Percentiles rank a stretch among this genome's conserved stretches.
Conservation (phyloP, 2,113 vertebrate species). For the Labrus mixtus region DNA sequence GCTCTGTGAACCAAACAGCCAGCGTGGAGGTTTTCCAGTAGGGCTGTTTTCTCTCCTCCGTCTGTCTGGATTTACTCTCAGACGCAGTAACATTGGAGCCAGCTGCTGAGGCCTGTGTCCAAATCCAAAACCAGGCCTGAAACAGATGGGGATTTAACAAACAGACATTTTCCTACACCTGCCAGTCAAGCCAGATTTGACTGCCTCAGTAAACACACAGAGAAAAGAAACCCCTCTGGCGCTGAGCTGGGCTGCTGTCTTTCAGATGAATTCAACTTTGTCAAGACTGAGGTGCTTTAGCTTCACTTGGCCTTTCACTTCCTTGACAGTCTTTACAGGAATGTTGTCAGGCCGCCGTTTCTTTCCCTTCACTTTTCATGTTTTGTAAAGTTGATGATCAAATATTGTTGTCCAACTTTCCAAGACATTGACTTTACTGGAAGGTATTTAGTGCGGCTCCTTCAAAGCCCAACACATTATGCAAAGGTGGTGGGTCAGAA, state of each 20-base stretch:
- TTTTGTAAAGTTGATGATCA: neutral
- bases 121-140: constrained; percentile 27
- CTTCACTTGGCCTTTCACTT: neutral
- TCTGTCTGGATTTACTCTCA: constrained; percentile 60
- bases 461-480: no score
- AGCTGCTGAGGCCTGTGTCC: constrained; percentile 43
- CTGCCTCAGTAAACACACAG: neutral
- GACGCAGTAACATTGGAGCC: constrained; percentile 40
- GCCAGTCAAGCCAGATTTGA: constrained; percentile 4
- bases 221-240: neutral
- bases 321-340: neutral
- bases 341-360: neutral
- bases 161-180: neutral
- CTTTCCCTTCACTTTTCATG: neutral
- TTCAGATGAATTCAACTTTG: neutral
- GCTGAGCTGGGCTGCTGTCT: neutral
- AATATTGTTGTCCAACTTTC: neutral
- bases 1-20: constrained; percentile 17
- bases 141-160: constrained; percentile 14
- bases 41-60: constrained; percentile 16
- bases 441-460: neutral
- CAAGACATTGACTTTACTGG: neutral
- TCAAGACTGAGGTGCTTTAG: neutral
- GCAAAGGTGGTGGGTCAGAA: no score
- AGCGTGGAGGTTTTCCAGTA: constrained; percentile 21